Base-by-base conservation (phyloP, 2,888 invertebrate species). In the Diaphora mendica region DNA sequence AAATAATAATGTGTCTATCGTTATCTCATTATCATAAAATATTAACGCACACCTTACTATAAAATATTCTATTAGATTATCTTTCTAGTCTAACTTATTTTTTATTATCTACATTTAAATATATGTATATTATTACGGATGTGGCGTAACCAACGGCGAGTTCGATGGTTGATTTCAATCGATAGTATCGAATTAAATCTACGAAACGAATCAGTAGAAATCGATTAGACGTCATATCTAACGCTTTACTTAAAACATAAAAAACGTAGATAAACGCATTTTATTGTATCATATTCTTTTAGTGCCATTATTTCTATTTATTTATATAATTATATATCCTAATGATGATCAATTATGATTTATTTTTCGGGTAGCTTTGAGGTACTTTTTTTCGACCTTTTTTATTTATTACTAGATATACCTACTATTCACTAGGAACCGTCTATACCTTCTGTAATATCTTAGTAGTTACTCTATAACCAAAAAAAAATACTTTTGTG, bases 11-110 rank as follows among this genome's bases (percentile, higher is more conserved):
- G n/a, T 69, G 11, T n/a, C 35, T 69, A 69, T 48, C 30, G 67
- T 9, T 67, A 48, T 5, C 17, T 48, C 30, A 62, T 30, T 62
- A 55, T 55, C 68, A 39, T 69, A 55, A 69, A 69, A 15, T 59
- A 33, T 69, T 55, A 59, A 59, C 35, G 26, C 55, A 69, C 55
- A 55, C 48, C 51, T 35, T 68, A 62, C 62, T 23, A 39, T 62
- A 44, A 39, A 64, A n/a, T 59, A 11, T 69, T 55, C 26, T 17
- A 39, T 59, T 59, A 59, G 55, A 55, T 55, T 55, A 55, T 68
- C 51, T 55, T 68, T 55, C 17, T 15, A n/a, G 55, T 35, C 26
- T n/a, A n/a, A 35, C 35, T 68, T 68, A 35, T 51, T 35, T 68
- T 67, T 44, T 44, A 44, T 11, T 67, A 48, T 44, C 11, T 67